Conservation (phyloP, 2,797 vertebrate genomes). For the Micrastur ruficollis region DNA sequence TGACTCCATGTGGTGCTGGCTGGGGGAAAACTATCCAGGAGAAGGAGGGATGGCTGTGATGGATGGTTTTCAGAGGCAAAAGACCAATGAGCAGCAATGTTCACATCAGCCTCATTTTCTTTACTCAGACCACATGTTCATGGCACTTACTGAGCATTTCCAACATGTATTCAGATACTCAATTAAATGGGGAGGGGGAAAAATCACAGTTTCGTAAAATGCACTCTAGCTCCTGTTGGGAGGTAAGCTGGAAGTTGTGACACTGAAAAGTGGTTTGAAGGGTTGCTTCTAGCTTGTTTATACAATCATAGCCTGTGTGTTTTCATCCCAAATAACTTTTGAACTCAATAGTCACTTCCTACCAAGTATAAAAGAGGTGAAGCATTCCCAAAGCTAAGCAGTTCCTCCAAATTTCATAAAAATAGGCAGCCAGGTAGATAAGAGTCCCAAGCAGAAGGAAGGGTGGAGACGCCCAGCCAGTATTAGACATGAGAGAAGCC, state of each 20-base stretch:
- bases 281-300: neutral
- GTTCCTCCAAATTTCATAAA: neutral
- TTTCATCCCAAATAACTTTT: neutral
- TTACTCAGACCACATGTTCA: neutral
- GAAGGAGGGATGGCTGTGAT: neutral
- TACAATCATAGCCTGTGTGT: neutral
- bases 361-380: neutral
- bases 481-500: neutral
- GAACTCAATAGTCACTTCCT: neutral
- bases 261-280: neutral
- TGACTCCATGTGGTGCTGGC: conserved; percentile 56
- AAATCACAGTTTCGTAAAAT: neutral
- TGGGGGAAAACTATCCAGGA: neutral
- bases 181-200: neutral
- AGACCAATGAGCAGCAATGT: neutral
- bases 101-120: neutral
- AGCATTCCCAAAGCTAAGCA: neutral
- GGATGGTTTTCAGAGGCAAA: neutral
- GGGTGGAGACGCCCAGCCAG: neutral
- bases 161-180: neutral
- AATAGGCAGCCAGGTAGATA: neutral
- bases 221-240: neutral
- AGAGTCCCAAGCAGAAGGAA: neutral
- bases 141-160: neutral
- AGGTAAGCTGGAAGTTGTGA: neutral